Percentiles rank a stretch among this genome's conserved stretches.
phyloP scores from a whole-genome alignment of 2,113 vertebrate species.

The Sinocyclocheilus anophthalmus region DNA sequence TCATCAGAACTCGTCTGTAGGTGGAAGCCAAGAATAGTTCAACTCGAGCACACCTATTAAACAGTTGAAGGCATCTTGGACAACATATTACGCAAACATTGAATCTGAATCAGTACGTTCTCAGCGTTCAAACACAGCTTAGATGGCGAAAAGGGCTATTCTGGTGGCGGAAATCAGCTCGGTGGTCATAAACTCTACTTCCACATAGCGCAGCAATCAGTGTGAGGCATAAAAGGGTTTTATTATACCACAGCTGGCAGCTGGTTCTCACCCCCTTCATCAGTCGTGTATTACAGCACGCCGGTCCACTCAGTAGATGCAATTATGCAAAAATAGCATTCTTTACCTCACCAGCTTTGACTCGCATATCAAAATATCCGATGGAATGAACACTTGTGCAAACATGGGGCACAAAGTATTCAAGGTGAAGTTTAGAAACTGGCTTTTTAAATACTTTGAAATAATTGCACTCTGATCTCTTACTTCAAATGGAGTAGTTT shows the following conservation, averaged over 20 bases:
- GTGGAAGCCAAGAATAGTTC: no score
- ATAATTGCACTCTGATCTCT: background rate
- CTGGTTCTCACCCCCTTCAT: conserved; percentile 36
- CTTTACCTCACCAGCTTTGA: conserved; percentile 27
- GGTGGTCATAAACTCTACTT: conserved; percentile 41
- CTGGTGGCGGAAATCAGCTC: conserved; percentile 36
- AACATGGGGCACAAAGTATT: background rate
- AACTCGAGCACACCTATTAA: background rate
- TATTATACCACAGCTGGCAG: conserved; percentile 52
- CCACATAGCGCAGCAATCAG: conserved; percentile 50
- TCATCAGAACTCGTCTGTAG: no score
- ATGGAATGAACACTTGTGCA: conserved; percentile 2
- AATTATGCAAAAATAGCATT: conserved; percentile 50
- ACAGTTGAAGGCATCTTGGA: background rate
- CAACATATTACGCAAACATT: background rate
- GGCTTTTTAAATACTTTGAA: background rate
- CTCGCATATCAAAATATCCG: background rate
- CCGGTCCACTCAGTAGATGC: conserved; percentile 28
- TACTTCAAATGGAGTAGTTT: background rate
- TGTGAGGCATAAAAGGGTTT: conserved; percentile 40
- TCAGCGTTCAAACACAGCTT: background rate
- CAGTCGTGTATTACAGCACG: conserved; percentile 26
- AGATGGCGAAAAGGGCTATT: background rate
- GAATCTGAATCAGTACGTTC: background rate
- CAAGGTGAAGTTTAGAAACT: conserved; percentile 4